A percentile compares a stretch with the other conserved stretches of the same genome.
Conservation (phyloP, 2,888 invertebrate species). For the Orthosia gracilis region DNA sequence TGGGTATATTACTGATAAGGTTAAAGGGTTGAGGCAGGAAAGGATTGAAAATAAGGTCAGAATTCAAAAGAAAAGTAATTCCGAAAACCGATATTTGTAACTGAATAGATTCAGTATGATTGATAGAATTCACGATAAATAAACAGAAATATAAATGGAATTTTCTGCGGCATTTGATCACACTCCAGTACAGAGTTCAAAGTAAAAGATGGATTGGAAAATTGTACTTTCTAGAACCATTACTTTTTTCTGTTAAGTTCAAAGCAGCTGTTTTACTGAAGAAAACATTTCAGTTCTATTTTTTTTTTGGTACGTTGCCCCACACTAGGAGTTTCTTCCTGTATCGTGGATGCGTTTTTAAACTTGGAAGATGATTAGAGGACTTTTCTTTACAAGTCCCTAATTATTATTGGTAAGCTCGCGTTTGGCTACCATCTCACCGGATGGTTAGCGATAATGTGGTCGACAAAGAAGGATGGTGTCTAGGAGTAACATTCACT, state of each 20-base stretch:
- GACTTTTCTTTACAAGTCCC: not conserved
- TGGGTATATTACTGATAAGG: conserved; percentile 4
- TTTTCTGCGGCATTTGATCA: conserved; percentile 5
- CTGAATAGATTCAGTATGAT: conserved; percentile 16
- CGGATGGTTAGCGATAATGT: too few species aligned
- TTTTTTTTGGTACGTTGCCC: too few species aligned
- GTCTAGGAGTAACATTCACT: too few species aligned
- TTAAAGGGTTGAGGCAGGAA: not conserved
- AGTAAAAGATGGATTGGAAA: not conserved
- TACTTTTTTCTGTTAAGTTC: not conserved
- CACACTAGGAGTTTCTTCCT: too few species aligned
- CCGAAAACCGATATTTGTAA: conserved; percentile 8
- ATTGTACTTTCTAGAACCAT: not conserved
- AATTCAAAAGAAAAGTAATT: conserved; percentile 2
- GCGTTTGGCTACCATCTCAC: too few species aligned
- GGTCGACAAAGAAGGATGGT: too few species aligned
- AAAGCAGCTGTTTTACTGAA: not conserved
- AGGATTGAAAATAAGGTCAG: not conserved
- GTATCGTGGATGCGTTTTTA: too few species aligned
- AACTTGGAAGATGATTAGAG: not conserved
- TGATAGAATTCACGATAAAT: conserved; percentile 19
- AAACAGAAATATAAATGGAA: conserved; percentile 34
- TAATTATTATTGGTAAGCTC: too few species aligned
- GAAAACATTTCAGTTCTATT: conserved; percentile 1
- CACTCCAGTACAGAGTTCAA: not conserved